phyloP scores from a whole-genome alignment of 2,113 vertebrate species.

The Cyanoliseus patagonus region DNA sequence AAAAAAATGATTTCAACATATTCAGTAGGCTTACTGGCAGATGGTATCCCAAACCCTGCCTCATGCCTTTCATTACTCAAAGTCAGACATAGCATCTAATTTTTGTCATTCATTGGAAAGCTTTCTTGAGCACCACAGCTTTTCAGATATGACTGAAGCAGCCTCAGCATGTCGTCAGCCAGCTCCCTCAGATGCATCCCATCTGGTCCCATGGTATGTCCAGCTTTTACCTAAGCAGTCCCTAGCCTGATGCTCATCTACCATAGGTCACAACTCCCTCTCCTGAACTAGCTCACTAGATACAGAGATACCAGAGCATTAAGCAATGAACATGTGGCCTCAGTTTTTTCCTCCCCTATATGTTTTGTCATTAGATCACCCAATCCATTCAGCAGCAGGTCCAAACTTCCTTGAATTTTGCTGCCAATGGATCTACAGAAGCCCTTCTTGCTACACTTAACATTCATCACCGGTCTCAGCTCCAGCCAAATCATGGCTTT shows the following conservation, averaged over 20 bases:
- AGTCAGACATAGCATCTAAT: neutral
- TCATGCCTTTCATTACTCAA: neutral
- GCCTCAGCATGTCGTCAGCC: neutral
- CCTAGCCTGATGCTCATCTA: neutral
- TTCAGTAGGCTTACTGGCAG: neutral
- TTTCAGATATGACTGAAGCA: neutral
- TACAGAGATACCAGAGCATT: neutral
- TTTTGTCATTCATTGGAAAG: neutral
- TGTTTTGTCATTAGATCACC: neutral
- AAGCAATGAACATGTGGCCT: neutral
- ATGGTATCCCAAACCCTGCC: neutral
- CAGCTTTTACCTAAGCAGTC: neutral
- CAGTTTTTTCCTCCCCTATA: rapidly evolving
- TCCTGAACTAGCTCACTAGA: neutral
- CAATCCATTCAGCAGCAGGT: neutral
- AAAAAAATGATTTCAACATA: neutral
- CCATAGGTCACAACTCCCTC: neutral
- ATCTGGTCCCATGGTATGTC: neutral
- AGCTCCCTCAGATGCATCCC: neutral
- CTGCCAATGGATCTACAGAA: neutral
- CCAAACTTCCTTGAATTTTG: neutral
- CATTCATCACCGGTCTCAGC: neutral
- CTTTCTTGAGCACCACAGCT: neutral
- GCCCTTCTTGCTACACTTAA: neutral
- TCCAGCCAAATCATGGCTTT: neutral